Base-by-base conservation (phyloP, 2,888 invertebrate genomes). In the Drosophila paranaensis region DNA sequence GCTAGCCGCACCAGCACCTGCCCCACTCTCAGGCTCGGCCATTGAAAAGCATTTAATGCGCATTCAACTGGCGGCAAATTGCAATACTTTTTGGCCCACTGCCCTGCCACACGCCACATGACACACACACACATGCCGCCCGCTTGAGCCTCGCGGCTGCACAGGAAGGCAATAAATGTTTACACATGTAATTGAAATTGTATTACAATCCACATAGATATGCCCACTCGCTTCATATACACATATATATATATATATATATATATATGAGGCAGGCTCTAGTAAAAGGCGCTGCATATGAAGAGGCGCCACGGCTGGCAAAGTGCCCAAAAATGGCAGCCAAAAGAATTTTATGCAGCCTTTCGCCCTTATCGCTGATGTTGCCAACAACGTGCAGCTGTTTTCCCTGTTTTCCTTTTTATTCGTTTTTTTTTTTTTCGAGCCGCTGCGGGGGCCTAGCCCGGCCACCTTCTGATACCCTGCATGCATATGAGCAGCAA, bases 141-240 rank as follows among this genome's bases (percentile, higher is more conserved):
- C n/a, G n/a, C 48, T 16, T 20, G 51, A 30, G 35, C n/a, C 45
- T 33, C 55, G 56, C 43, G 60, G 53, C 57, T 1, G 33, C 46
- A 62, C 73, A 77, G 80, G 78, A 78, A 71, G 76, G 80, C 84
- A 85, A 80, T 84, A 79, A 79, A 85, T 84, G 87, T 85, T 85
- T 86, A 84, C 85, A 84, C 84, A 79, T 84, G 84, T 85, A 87
- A 85, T 85, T 85, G 84, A 82, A 87, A 84, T 87, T 87, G 77
- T 84, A 83, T 86, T 84, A 79, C 86, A 86, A 74, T 83, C 33
- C 82, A 70, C 71, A 86, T 78, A 81, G 58, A 81, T 64, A 70
- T 39, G 40, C 45, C 55, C 45, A 25, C 48, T 25, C 46, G 30
- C 58, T 20, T 10, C 11, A 46, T 10, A 45, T 8, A 27, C 25